These are phyloP conservation scores for Syngnathus floridae DNA, from an alignment of 2,113 vertebrate genomes.

Conservation along the genomic window DNA sequence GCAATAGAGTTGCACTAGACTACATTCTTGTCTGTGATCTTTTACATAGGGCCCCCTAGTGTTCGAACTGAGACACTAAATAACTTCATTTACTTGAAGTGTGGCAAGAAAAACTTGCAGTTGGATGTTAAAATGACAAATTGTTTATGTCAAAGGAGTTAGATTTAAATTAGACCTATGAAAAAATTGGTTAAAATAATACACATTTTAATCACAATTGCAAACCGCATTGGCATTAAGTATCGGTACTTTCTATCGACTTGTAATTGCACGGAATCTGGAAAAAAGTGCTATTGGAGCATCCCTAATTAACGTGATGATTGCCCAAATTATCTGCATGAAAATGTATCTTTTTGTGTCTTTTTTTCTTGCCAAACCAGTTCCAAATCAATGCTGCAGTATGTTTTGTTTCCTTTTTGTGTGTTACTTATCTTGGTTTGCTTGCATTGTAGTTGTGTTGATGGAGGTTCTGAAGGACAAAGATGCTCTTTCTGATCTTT, in stretches of 20 bases:
- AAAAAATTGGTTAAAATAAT: background rate
- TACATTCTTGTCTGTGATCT: too few species aligned
- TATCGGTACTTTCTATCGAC: background rate
- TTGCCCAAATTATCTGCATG: background rate
- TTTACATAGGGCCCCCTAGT: too few species aligned
- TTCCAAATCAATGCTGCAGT: background rate
- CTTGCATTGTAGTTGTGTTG: background rate
- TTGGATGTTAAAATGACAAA: too few species aligned
- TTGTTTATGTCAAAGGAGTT: too few species aligned
- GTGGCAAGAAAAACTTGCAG: too few species aligned
- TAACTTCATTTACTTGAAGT: too few species aligned
- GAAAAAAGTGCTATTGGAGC: background rate
- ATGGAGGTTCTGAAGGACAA: constrained; percentile 43
- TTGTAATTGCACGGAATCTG: too few species aligned
- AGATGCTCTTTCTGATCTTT: constrained; percentile 49
- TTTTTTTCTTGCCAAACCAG: background rate
- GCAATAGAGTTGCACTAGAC: too few species aligned
- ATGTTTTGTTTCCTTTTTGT: background rate
- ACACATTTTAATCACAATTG: background rate
- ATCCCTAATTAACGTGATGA: background rate
- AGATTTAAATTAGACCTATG: too few species aligned
- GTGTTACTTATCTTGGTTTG: background rate
- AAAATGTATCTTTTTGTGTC: background rate
- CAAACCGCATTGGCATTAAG: background rate
- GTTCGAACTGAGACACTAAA: too few species aligned